These are phyloP conservation scores for Bathynomus jamesi DNA, from an alignment of 1,140 invertebrate genomes.

Conservation along the genomic window DNA sequence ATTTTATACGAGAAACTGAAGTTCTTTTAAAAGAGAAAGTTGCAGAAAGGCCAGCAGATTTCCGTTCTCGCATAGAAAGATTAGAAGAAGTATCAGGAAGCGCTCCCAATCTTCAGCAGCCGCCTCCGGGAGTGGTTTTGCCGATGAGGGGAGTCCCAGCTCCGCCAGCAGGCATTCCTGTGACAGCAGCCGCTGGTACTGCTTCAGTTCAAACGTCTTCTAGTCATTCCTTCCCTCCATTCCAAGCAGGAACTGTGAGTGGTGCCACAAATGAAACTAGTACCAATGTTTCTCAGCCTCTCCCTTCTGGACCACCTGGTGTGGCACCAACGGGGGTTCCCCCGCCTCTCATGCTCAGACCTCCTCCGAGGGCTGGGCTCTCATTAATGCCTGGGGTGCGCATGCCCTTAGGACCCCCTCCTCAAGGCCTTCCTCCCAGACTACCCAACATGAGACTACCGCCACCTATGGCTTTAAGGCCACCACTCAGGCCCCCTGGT, in stretches of 20 bases:
- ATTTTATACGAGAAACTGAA: slow-evolving; percentile 70
- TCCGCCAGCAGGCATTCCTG: slow-evolving; percentile 36
- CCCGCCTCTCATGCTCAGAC: slow-evolving; percentile 46
- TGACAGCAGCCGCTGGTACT: slow-evolving; percentile 35
- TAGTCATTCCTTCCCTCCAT: slow-evolving; percentile 41
- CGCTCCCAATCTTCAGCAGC: slow-evolving; percentile 5
- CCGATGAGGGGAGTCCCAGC: slow-evolving; percentile 38
- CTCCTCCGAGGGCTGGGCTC: slow-evolving; percentile 39
- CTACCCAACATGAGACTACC: slow-evolving; percentile 42
- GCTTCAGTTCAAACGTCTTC: slow-evolving; percentile 41
- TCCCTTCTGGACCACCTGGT: slow-evolving; percentile 46
- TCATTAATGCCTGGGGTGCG: slow-evolving; percentile 39
- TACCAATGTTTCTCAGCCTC: slow-evolving; percentile 31
- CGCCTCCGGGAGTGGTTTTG: slow-evolving; percentile 8
- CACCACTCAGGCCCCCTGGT: slow-evolving; percentile 49
- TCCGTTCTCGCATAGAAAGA: slow-evolving; percentile 44
- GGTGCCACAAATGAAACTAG: slow-evolving; percentile 6
- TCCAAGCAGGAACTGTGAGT: slow-evolving; percentile 25
- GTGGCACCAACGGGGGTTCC: slow-evolving; percentile 49
- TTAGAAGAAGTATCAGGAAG: slow-evolving; percentile 36
- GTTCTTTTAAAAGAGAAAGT: slow-evolving; percentile 45
- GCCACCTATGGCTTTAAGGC: slow-evolving; percentile 50
- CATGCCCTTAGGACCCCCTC: slow-evolving; percentile 58
- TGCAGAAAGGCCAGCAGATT: slow-evolving; percentile 55
- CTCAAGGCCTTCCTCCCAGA: slow-evolving; percentile 47